Percentiles rank a stretch among this genome's conserved stretches.
These are phyloP conservation scores for Brachionus asplanchnoidis DNA, from an alignment of 1,140 invertebrate species.

Conservation along the genomic window DNA sequence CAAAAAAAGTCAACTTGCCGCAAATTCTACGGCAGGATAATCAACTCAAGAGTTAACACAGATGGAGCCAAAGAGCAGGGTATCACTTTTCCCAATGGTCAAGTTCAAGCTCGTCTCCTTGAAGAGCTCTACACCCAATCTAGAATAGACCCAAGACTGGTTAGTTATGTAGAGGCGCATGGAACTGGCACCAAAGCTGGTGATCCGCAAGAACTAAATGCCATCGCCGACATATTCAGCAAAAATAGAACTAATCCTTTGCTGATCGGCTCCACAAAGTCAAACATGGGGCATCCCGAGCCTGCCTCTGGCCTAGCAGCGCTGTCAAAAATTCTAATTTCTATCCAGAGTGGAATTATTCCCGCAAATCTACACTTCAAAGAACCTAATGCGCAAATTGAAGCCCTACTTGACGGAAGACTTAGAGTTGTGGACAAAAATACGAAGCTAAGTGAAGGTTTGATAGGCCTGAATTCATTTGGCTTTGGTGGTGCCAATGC, in stretches of 20 bases:
- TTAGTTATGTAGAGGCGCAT: conserved; percentile 87
- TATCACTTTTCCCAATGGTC: conserved; percentile 43
- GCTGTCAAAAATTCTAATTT: conserved; percentile 46
- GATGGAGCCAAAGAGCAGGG: conserved; percentile 77
- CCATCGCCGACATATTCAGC: conserved; percentile 85
- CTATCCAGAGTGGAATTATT: neutral
- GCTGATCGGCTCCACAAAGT: conserved; percentile 88
- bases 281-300: conserved; percentile 95
- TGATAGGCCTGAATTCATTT: conserved; percentile 85
- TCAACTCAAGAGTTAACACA: conserved; percentile 78
- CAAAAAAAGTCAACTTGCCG: conserved; percentile 71
- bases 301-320: conserved; percentile 74
- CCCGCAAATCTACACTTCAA: conserved; percentile 77
- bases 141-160: conserved; percentile 71
- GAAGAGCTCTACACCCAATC: conserved; percentile 75
- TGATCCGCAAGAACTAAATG: conserved; percentile 90
- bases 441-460: conserved; percentile 69
- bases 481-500: conserved; percentile 96
- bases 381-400: conserved; percentile 78
- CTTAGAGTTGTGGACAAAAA: conserved; percentile 78
- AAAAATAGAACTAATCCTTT: conserved; percentile 69
- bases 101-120: conserved; percentile 63
- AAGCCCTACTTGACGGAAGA: conserved; percentile 74
- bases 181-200: conserved; percentile 86
- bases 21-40: conserved; percentile 76